Conservation (phyloP, 92 coral and sea anemone genomes). For the Zoanthus sansibaricus region DNA sequence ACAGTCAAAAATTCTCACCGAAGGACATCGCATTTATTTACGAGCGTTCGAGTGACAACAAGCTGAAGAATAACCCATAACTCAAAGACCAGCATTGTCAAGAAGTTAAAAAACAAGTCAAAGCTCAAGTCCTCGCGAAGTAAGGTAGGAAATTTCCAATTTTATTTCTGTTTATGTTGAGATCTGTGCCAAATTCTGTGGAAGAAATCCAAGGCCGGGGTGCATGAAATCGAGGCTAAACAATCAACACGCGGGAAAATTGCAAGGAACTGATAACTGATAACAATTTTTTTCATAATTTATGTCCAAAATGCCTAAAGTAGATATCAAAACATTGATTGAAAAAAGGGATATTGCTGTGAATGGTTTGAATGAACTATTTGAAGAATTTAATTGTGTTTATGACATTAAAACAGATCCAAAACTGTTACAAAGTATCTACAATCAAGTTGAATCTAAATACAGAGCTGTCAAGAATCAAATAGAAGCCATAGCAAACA, state of each 20-base stretch:
- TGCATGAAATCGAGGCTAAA: slow-evolving; percentile 13
- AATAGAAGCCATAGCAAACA: slow-evolving; percentile 39
- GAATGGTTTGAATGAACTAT: slow-evolving; percentile 34
- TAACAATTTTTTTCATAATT: neutral
- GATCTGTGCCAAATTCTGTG: neutral
- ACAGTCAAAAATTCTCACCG: too few relatives aligned
- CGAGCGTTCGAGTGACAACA: too few relatives aligned
- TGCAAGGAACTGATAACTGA: neutral
- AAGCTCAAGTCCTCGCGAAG: neutral
- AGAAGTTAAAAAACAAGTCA: too few relatives aligned
- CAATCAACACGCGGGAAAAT: slow-evolving; percentile 3
- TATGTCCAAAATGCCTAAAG: slow-evolving; percentile 32
- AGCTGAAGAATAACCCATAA: too few relatives aligned
- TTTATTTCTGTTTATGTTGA: slow-evolving; percentile 6
- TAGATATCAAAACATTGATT: slow-evolving; percentile 50
- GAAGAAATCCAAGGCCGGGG: slow-evolving; percentile 16
- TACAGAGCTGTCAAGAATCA: slow-evolving; percentile 50
- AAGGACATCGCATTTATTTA: too few relatives aligned
- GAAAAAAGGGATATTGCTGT: slow-evolving; percentile 52
- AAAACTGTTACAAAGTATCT: slow-evolving; percentile 37
- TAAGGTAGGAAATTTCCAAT: slow-evolving; percentile 5
- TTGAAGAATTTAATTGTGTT: slow-evolving; percentile 60
- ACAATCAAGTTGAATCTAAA: slow-evolving; percentile 40
- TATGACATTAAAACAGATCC: slow-evolving; percentile 27
- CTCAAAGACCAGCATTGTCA: too few relatives aligned